Evolutionary conservation across 2,888 invertebrate genomes (phyloP).

Genomic region (Miltochrista miniata): DNA sequence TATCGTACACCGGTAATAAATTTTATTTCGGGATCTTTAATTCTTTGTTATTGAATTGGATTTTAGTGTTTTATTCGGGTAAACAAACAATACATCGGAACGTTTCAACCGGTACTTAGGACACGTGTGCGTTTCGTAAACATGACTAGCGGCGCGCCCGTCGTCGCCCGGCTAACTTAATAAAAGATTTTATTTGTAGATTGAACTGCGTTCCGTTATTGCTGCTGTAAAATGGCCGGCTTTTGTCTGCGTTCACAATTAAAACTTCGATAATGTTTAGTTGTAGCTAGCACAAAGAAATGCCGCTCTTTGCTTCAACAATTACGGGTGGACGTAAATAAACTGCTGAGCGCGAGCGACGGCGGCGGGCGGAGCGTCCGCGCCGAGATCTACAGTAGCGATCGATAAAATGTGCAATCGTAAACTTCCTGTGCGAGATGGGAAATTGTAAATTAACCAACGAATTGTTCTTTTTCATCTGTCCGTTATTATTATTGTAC

Average conservation of each 20-base stretch:
- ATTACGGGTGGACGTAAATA: constrained; percentile 73
- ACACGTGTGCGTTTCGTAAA: constrained; percentile 75
- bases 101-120: constrained; percentile 74
- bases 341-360: constrained; percentile 47
- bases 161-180: constrained; percentile 66
- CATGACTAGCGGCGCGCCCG: constrained; percentile 62
- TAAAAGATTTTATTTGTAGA: constrained; percentile 78
- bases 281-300: constrained; percentile 74
- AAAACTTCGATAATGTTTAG: constrained; percentile 78
- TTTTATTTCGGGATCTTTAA: constrained; percentile 84
- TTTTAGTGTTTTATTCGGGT: constrained; percentile 84
- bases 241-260: constrained; percentile 79
- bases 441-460: constrained; percentile 77
- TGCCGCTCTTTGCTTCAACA: constrained; percentile 72
- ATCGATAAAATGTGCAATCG: constrained; percentile 78
- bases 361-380: constrained; percentile 38
- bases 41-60: constrained; percentile 84
- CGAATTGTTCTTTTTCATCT: constrained; percentile 78
- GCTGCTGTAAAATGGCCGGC: constrained; percentile 65
- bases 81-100: constrained; percentile 81
- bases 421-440: constrained; percentile 77
- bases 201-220: constrained; percentile 60
- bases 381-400: constrained; percentile 63
- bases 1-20: constrained; percentile 82
- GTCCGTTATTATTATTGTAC: constrained; percentile 63